Evolutionary conservation across 2,113 vertebrate species (phyloP), one percentile per base, ranked within the genome.

Genomic region (Gasterosteus aculeatus): DNA sequence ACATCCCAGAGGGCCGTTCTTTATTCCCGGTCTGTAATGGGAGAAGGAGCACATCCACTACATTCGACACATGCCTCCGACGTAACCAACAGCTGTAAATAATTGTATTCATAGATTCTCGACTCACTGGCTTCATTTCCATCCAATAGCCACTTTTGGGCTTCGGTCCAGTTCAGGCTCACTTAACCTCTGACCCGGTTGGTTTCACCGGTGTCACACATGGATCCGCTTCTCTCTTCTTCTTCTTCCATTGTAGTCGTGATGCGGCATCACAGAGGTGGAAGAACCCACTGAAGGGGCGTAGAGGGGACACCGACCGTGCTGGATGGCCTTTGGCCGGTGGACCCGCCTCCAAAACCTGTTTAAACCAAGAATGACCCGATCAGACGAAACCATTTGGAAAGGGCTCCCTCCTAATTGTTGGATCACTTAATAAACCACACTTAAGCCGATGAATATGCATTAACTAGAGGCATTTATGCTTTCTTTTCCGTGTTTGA

Each of bases 381-480:
- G 22, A 54, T 82, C 47, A 44, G 10, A 73, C 14, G n/a, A 63
- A 69, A 54, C 26, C 12, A 39, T 54, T 75, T 62, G 29, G 62
- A 62, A 66, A 72, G 39, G 8, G 1, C 56, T 19, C 56, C 67
- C 53, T 65, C 58, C 57, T 70, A 78, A 68, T 74, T 72, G 80
- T 61, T 39, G 33, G 61, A 61, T 75, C 42, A 29, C 61, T 78
- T 63, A 65, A 63, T 60, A 53, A 72, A 60, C 53, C 82, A 67
- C 73, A 83, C 81, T 87, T 77, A 75, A 29, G 39, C 59, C 35
- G 14, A 78, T 83, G 77, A 86, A 85, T 89, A 82, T 86, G 86
- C 49, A 80, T 90, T 78, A 83, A 72, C 65, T 7, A 5, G 67
- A 88, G 78, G 71, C 65, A 77, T 78, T 81, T 78, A 75, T 74